Conservation (phyloP, 2,888 invertebrate species). For the Tolmerus cingulatus region DNA sequence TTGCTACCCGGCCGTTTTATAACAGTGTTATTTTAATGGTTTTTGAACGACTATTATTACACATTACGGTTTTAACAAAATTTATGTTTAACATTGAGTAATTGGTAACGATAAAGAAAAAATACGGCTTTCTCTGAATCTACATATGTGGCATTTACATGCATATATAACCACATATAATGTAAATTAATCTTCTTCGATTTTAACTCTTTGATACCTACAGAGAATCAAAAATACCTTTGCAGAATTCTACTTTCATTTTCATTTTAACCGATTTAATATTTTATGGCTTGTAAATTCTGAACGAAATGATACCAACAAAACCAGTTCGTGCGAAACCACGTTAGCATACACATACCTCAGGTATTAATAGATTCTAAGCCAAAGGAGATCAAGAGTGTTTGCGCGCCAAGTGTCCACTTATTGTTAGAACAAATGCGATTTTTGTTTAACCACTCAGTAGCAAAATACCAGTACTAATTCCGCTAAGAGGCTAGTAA, state of each 20-base stretch:
- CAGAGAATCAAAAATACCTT: neutral
- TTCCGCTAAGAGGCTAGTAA: neutral
- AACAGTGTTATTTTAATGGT: too few species aligned
- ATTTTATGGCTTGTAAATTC: neutral
- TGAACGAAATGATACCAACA: neutral
- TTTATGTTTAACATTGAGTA: too few species aligned
- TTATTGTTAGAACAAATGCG: neutral
- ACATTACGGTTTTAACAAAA: too few species aligned
- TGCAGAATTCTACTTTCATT: neutral
- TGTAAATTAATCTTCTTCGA: too few species aligned
- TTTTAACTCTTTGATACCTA: too few species aligned
- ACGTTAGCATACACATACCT: neutral
- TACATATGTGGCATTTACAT: too few species aligned
- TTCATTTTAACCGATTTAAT: neutral
- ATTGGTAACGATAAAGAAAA: too few species aligned
- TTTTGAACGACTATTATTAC: too few species aligned
- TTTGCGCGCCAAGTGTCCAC: neutral
- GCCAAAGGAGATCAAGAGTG: neutral
- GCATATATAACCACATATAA: too few species aligned
- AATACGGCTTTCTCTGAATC: too few species aligned
- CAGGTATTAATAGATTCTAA: neutral
- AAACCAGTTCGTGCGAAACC: neutral
- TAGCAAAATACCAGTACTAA: neutral
- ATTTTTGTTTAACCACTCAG: neutral
- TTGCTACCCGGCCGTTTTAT: too few species aligned